These are phyloP conservation scores for Caradrina kadenii DNA, from an alignment of 2,888 invertebrate species.

Conservation along the genomic window DNA sequence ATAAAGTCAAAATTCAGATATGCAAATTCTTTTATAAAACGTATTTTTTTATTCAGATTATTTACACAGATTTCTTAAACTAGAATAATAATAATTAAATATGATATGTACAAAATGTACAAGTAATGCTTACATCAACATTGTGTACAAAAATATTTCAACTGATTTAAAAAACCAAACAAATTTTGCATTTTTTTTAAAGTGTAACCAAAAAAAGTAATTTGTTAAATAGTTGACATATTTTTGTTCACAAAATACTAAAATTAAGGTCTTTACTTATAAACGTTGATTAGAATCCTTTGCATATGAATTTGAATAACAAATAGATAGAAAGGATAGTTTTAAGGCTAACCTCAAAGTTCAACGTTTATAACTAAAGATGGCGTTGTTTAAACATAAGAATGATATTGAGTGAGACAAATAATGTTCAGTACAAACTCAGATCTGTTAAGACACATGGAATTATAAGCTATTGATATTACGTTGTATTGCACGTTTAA, in stretches of 20 bases:
- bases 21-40: conserved; percentile 77
- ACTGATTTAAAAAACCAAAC: conserved; percentile 48
- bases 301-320: conserved; percentile 57
- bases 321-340: conserved; percentile 58
- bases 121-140: conserved; percentile 70
- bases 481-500: conserved; percentile 74
- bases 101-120: conserved; percentile 86
- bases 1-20: conserved; percentile 82
- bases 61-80: conserved; percentile 77
- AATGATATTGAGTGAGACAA: conserved; percentile 62
- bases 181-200: conserved; percentile 49
- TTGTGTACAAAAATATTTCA: conserved; percentile 67
- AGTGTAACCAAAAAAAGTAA: conserved; percentile 51
- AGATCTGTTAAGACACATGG: conserved; percentile 71
- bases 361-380: conserved; percentile 61
- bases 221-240: conserved; percentile 60
- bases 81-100: conserved; percentile 76
- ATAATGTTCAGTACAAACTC: conserved; percentile 67
- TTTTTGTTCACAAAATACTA: conserved; percentile 57
- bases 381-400: conserved; percentile 35
- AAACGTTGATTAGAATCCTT: conserved; percentile 51
- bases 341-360: conserved; percentile 50
- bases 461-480: conserved; percentile 61
- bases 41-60: conserved; percentile 82
- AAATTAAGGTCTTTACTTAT: conserved; percentile 48